Conservation (phyloP, 2,113 vertebrate genomes). For the Geothlypis trichas region DNA sequence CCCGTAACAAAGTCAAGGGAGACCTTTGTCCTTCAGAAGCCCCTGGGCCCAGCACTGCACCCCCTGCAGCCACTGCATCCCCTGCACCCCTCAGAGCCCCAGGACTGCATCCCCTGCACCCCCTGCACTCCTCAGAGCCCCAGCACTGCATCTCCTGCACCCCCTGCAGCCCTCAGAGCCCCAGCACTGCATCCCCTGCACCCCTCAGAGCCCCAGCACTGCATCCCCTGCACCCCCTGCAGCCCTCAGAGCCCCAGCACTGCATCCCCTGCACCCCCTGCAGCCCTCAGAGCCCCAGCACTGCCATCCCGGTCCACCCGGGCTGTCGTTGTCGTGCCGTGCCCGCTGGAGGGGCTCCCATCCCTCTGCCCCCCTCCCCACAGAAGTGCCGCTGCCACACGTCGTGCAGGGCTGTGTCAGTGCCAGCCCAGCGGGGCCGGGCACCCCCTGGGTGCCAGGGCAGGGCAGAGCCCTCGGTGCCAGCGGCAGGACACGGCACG, state of each 20-base stretch:
- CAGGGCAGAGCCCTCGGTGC: neutral
- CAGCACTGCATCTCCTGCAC: neutral
- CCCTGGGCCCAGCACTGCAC: no score
- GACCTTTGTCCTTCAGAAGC: neutral
- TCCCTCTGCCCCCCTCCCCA: neutral
- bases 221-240: neutral
- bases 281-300: neutral
- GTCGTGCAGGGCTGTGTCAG: rapidly evolving
- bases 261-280: no score
- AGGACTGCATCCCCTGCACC: no score
- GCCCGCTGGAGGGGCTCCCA: neutral
- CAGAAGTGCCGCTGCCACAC: rapidly evolving
- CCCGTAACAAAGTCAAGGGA: constrained; percentile 22
- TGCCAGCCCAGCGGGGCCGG: rapidly evolving
- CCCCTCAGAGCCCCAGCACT: neutral
- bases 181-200: no score
- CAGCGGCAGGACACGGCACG: neutral
- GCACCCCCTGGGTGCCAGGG: no score
- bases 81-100: neutral
- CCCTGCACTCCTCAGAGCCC: neutral
- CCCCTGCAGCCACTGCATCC: neutral
- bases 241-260: neutral
- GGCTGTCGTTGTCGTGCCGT: neutral
- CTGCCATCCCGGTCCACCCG: neutral
- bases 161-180: neutral